Evolutionary conservation across 2,797 vertebrate genomes (phyloP).

Genomic region (Centroberyx gerrardi): DNA sequence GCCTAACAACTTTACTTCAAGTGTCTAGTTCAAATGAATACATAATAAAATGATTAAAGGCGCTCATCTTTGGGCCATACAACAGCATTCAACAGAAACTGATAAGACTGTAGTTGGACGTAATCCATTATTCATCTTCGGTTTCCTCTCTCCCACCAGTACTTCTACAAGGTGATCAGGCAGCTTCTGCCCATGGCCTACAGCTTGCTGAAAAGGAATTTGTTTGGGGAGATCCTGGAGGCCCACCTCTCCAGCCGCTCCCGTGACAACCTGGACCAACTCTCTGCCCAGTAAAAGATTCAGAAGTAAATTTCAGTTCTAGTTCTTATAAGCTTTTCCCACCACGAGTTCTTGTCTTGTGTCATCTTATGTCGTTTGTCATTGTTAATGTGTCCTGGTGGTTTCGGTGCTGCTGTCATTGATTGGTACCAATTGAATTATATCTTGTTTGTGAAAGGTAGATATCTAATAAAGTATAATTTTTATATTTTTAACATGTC

Average conservation of each 20-base stretch:
- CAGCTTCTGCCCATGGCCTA: constrained; percentile 96
- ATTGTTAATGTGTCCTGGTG: constrained; percentile 60
- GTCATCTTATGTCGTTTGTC: constrained; percentile 50
- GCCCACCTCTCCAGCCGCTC: constrained; percentile 89
- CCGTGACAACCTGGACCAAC: constrained; percentile 88
- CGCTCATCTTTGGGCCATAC: not conserved
- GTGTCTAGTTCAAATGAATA: too few species aligned
- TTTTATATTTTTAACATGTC: constrained; percentile 79
- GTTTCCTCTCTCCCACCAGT: constrained; percentile 41
- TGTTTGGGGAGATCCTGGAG: constrained; percentile 94
- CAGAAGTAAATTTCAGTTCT: constrained; percentile 35
- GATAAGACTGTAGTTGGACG: not conserved
- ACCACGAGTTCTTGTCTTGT: constrained; percentile 43
- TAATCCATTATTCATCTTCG: constrained; percentile 13
- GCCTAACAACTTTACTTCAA: not conserved
- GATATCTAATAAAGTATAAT: constrained; percentile 85
- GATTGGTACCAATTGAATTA: constrained; percentile 62
- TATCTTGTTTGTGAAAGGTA: constrained; percentile 70
- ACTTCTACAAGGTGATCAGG: constrained; percentile 95
- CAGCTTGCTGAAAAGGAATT: constrained; percentile 90
- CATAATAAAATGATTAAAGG: not conserved
- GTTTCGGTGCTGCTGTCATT: constrained; percentile 71
- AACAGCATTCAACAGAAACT: not conserved
- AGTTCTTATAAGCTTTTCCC: constrained; percentile 59
- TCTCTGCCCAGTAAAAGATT: constrained; percentile 74